Conservation (phyloP, 2,888 invertebrate genomes). For the Yponomeuta evonymella region DNA sequence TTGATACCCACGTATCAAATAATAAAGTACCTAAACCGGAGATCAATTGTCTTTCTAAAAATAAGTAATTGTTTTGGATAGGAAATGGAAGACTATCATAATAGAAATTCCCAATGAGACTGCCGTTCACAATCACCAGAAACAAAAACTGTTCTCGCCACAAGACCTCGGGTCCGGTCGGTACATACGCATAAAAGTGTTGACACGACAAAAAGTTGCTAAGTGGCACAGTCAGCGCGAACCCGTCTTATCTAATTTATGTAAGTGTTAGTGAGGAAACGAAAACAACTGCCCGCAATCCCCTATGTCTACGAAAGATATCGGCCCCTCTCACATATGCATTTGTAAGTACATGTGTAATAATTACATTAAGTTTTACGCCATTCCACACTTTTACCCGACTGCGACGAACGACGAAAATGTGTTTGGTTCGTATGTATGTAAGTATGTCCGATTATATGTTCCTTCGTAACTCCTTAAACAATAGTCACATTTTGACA, state of each 20-base stretch:
- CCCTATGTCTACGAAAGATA: not conserved
- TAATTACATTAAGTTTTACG: not conserved
- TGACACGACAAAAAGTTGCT: constrained; percentile 55
- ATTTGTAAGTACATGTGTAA: not conserved
- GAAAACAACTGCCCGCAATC: constrained; percentile 38
- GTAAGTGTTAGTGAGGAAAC: constrained; percentile 53
- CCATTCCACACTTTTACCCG: no score
- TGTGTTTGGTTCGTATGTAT: no score
- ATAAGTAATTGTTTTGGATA: no score
- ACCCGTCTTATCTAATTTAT: constrained; percentile 62
- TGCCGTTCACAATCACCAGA: no score
- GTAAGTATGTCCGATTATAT: no score
- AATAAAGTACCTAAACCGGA: no score
- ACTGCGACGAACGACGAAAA: no score
- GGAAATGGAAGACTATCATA: no score
- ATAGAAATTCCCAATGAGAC: no score
- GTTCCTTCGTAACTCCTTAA: no score
- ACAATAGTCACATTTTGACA: no score
- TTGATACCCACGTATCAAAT: not conserved
- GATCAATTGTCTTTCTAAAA: no score
- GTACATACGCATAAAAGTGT: constrained; percentile 50
- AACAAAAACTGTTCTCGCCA: not conserved
- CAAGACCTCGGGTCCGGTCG: constrained; percentile 21
- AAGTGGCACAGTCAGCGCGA: constrained; percentile 50
- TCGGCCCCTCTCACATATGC: not conserved